These are phyloP conservation scores for Cepaea hortensis DNA, from an alignment of 2,888 invertebrate genomes.

Conservation along the genomic window DNA sequence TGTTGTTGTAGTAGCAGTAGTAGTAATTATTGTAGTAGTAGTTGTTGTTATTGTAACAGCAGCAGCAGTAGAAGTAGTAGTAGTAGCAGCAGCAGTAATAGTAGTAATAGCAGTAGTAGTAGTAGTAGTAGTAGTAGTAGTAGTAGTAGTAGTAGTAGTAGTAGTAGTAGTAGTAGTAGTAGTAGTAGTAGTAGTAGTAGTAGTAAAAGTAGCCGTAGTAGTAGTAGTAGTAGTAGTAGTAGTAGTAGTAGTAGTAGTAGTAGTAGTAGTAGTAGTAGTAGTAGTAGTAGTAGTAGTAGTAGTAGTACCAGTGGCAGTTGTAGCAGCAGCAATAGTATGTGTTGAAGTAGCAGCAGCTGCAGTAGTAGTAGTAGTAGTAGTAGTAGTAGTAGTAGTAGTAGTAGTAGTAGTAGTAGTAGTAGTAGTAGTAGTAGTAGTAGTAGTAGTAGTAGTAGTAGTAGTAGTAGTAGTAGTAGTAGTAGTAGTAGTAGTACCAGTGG, in stretches of 20 bases:
- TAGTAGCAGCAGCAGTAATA: not conserved
- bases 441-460: not conserved
- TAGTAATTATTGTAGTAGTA: not conserved
- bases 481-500: not conserved
- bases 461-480: conserved; percentile 1
- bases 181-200: not conserved
- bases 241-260: conserved; percentile 1
- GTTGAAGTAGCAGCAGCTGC: not conserved
- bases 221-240: not conserved
- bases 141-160: not conserved
- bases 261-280: not conserved
- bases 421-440: not conserved
- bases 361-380: conserved; percentile 14
- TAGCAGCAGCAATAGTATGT: not conserved
- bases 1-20: too few species aligned
- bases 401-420: not conserved
- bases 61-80: not conserved
- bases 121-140: conserved; percentile 2
- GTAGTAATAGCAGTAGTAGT: conserved; percentile 12
- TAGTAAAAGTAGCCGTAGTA: not conserved
- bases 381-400: conserved; percentile 29
- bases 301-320: not conserved
- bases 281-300: not conserved
- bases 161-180: not conserved
- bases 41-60: not conserved